Evolutionary conservation across 2,888 invertebrate species (phyloP).

Genomic region (Chromoteleia sp.): DNA sequence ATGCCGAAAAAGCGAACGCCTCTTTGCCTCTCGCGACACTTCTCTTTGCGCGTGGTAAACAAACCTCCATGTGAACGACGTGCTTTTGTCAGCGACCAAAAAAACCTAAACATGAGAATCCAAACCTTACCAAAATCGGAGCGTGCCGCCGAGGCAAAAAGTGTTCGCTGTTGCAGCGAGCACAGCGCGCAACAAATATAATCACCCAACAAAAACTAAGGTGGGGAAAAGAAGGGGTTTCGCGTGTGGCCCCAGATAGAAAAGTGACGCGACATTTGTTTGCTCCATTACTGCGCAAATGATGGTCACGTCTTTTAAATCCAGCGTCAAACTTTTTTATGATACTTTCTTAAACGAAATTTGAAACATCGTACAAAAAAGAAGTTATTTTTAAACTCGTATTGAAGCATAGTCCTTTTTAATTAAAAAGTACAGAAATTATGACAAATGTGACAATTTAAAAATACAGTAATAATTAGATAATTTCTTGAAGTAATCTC

Average conservation of each 20-base stretch:
- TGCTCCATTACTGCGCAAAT: constrained; percentile 62
- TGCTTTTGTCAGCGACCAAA: no score
- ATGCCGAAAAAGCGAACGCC: constrained; percentile 40
- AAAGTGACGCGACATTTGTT: constrained; percentile 53
- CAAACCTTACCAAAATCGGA: constrained; percentile 57
- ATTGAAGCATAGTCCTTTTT: no score
- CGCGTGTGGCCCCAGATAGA: constrained; percentile 64
- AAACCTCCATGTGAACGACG: constrained; percentile 44
- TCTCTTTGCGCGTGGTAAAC: constrained; percentile 31
- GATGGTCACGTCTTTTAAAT: background rate
- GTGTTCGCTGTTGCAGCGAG: constrained; percentile 47
- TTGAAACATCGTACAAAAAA: no score
- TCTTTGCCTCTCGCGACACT: constrained; percentile 28
- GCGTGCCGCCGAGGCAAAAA: constrained; percentile 53
- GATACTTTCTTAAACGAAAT: no score
- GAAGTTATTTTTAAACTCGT: no score
- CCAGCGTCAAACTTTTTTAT: background rate
- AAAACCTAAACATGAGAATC: constrained; percentile 32
- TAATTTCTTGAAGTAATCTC: no score
- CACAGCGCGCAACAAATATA: constrained; percentile 57
- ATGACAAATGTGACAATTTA: no score
- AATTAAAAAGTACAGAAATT: no score
- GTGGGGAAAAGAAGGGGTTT: constrained; percentile 64
- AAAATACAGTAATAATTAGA: no score
- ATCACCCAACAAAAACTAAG: constrained; percentile 61